A percentile compares a stretch with the other conserved stretches of the same genome.
Conservation (phyloP, 2,113 vertebrate genomes). For the Seriola dumerili region DNA sequence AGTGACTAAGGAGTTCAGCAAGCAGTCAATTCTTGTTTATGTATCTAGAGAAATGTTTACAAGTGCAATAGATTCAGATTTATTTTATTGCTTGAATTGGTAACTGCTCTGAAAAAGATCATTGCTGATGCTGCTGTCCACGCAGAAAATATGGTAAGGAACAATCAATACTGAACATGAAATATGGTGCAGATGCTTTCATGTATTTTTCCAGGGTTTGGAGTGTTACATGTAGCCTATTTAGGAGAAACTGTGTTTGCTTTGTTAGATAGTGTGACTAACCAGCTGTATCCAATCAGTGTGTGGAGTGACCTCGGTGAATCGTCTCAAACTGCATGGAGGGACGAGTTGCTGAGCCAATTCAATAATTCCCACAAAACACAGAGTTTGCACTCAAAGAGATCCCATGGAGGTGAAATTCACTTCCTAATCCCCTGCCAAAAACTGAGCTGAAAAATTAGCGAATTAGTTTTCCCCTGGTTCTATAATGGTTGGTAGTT, state of each 20-base stretch:
- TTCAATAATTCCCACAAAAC: constrained; percentile 74
- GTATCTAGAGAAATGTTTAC: neutral
- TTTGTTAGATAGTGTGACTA: constrained; percentile 66
- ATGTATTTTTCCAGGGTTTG: constrained; percentile 30
- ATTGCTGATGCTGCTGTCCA: neutral
- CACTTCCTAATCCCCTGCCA: constrained; percentile 66
- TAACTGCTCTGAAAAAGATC: too few species aligned
- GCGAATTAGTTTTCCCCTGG: constrained; percentile 59
- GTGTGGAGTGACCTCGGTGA: constrained; percentile 47
- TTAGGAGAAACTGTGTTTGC: constrained; percentile 13
- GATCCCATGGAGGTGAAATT: constrained; percentile 62
- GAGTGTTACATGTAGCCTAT: constrained; percentile 10
- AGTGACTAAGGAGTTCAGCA: too few species aligned
- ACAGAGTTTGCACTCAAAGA: constrained; percentile 63
- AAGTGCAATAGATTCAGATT: neutral
- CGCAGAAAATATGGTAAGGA: neutral
- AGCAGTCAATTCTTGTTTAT: too few species aligned
- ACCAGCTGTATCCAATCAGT: constrained; percentile 66
- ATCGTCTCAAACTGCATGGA: constrained; percentile 52
- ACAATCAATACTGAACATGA: constrained; percentile 15
- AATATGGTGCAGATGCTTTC: neutral
- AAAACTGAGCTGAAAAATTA: constrained; percentile 65
- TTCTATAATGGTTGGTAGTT: constrained; percentile 50
- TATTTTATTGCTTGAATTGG: too few species aligned
- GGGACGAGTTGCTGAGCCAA: constrained; percentile 61